These are phyloP conservation scores for Suillia variegata DNA, from an alignment of 2,888 invertebrate genomes.

Conservation along the genomic window DNA sequence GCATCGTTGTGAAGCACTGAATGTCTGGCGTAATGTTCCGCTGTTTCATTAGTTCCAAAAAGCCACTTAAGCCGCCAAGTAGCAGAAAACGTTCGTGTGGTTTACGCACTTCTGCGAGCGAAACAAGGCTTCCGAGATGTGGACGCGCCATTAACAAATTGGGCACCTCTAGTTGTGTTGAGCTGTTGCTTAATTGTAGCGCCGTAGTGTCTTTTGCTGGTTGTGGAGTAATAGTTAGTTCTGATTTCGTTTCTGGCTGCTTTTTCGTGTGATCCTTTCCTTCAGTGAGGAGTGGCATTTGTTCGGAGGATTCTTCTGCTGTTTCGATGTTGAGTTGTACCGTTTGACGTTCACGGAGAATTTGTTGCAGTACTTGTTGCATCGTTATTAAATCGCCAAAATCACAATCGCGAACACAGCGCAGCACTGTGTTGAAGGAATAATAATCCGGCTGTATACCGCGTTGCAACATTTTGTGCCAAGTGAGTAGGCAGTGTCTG, in stretches of 20 bases:
- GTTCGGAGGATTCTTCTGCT: conserved; percentile 5
- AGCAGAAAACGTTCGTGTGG: conserved; percentile 74
- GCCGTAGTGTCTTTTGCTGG: neutral
- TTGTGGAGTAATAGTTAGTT: neutral
- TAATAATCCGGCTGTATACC: conserved; percentile 72
- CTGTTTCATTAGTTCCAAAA: conserved; percentile 74
- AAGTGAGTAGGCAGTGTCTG: conserved; percentile 79
- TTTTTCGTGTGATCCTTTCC: neutral
- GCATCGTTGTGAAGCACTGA: conserved; percentile 78
- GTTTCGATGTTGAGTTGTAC: conserved; percentile 10
- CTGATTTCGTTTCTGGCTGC: neutral
- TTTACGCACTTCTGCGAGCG: conserved; percentile 66
- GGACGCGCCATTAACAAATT: conserved; percentile 70
- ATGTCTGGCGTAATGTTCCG: conserved; percentile 74
- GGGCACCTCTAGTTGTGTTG: conserved; percentile 61
- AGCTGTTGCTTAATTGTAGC: conserved; percentile 6
- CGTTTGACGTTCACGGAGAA: conserved; percentile 29
- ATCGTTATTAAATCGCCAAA: conserved; percentile 71
- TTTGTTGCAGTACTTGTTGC: conserved; percentile 63
- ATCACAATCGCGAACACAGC: conserved; percentile 80
- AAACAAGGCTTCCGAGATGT: conserved; percentile 67
- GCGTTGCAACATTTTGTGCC: conserved; percentile 77
- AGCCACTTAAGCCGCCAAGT: conserved; percentile 76
- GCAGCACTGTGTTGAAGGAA: conserved; percentile 81
- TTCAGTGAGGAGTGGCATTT: neutral